These are phyloP conservation scores for Ahaetulla prasina DNA, from an alignment of 2,113 vertebrate genomes.

Conservation along the genomic window DNA sequence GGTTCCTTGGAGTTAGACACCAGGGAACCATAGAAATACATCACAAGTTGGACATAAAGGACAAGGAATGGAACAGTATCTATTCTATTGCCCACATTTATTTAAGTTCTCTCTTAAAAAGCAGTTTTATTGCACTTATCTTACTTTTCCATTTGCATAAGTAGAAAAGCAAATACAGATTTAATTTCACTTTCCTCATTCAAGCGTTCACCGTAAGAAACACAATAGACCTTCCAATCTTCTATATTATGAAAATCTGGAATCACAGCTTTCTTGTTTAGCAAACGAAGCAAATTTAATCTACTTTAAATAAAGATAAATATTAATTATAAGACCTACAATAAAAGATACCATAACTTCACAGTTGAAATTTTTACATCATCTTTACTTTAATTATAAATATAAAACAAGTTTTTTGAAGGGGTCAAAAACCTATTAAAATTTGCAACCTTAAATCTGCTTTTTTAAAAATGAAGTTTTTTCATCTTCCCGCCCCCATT, in stretches of 20 bases:
- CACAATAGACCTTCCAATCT: neutral
- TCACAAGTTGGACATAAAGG: neutral
- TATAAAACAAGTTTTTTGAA: neutral
- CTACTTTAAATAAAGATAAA: neutral
- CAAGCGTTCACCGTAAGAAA: neutral
- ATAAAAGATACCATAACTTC: neutral
- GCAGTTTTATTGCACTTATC: neutral
- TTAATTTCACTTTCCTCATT: neutral
- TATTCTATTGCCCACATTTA: neutral
- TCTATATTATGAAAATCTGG: neutral
- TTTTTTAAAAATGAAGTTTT: neutral
- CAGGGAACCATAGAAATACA: neutral
- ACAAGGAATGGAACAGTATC: neutral
- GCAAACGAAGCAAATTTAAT: neutral
- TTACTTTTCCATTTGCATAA: neutral
- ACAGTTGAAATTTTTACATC: neutral
- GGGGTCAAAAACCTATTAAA: neutral
- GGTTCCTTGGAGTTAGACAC: neutral
- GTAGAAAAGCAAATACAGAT: neutral
- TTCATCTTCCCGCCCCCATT: slow-evolving; percentile 27
- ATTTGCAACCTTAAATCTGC: neutral
- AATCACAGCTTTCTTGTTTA: neutral
- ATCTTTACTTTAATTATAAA: neutral
- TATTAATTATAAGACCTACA: neutral
- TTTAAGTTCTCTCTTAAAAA: neutral